Conservation (phyloP, 2,888 invertebrate genomes). For the Tromatobia lineatoria region DNA sequence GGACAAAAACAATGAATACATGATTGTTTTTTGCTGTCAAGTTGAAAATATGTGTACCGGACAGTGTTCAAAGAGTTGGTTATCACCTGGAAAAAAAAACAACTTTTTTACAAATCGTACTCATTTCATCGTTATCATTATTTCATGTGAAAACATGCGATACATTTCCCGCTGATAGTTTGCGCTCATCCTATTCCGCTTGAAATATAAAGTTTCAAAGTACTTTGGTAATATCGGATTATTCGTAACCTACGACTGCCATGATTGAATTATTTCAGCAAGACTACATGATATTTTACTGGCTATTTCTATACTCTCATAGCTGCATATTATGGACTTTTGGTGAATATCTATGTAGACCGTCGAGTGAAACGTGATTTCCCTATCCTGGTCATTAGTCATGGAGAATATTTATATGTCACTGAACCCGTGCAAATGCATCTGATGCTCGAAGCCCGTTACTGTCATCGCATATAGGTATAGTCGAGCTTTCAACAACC, state of each 20-base stretch:
- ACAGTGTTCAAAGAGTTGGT: not conserved
- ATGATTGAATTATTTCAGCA: not conserved
- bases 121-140: too few relatives aligned
- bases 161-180: not conserved
- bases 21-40: not conserved
- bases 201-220: not conserved
- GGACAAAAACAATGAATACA: not conserved
- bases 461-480: constrained; percentile 29
- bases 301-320: not conserved
- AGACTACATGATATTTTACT: not conserved
- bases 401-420: not conserved
- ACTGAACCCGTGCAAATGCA: constrained; percentile 32
- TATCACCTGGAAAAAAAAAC: not conserved
- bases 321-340: constrained; percentile 3
- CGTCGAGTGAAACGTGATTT: not conserved
- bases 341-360: constrained; percentile 1
- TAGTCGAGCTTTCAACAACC: constrained; percentile 42
- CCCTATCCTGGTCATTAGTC: not conserved
- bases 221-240: not conserved
- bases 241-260: too few relatives aligned
- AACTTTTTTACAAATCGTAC: not conserved
- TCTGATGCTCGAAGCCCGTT: constrained; percentile 32
- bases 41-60: not conserved
- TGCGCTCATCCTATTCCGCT: not conserved
- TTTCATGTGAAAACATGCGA: too few relatives aligned